Evolutionary conservation across 1,140 invertebrate genomes (phyloP).

Genomic region (Rhagoletis zephyria): DNA sequence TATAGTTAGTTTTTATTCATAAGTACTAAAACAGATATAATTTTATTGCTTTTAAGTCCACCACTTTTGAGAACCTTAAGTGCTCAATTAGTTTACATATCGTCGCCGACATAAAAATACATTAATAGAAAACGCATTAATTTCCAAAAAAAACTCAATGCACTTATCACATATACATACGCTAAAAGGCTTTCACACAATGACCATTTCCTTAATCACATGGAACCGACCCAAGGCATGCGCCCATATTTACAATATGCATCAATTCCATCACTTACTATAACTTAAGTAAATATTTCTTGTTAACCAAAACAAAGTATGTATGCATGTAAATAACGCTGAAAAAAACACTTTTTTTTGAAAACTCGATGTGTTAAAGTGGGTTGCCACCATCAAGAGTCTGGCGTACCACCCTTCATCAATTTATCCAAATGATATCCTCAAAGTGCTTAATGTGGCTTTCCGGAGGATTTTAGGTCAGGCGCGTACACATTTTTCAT

Average conservation of each 20-base stretch:
- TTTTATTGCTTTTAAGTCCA: too few relatives aligned
- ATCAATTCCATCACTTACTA: neutral
- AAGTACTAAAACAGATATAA: too few relatives aligned
- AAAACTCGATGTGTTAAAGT: neutral
- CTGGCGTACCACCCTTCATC: neutral
- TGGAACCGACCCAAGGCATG: neutral
- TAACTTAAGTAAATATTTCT: neutral
- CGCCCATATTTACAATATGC: neutral
- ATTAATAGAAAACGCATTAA: too few relatives aligned
- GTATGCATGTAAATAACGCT: neutral
- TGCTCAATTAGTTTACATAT: neutral
- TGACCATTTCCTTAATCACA: neutral
- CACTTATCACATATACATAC: neutral
- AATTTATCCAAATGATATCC: neutral
- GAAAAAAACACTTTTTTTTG: neutral
- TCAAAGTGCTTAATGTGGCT: neutral
- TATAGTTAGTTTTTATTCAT: too few relatives aligned
- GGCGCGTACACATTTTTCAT: slow-evolving; percentile 30
- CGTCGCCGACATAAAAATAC: neutral
- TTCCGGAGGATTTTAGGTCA: slow-evolving; percentile 38
- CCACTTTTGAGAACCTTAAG: neutral
- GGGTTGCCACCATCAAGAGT: neutral
- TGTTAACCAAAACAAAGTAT: neutral
- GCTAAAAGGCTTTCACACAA: neutral
- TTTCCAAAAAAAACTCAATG: too few relatives aligned